A percentile compares a stretch with the other conserved stretches of the same genome.
phyloP scores from a whole-genome alignment of 2,797 vertebrate species.

The Echiichthys vipera region DNA sequence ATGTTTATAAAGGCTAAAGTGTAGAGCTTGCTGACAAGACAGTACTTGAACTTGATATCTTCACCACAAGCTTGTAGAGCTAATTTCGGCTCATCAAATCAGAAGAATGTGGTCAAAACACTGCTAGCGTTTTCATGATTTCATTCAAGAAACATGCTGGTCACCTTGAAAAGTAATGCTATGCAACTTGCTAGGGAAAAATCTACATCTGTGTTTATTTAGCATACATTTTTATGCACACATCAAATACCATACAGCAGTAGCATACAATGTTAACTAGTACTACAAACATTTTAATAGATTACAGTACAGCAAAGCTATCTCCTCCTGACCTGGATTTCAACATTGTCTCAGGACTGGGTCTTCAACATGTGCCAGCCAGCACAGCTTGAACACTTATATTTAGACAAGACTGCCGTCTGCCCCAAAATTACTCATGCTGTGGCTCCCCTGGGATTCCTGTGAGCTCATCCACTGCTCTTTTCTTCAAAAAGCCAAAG shows the following conservation, averaged over 20 bases:
- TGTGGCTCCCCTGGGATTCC: conserved; percentile 73
- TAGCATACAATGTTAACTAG: conserved; percentile 19
- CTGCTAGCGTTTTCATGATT: not conserved
- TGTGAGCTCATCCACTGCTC: conserved; percentile 75
- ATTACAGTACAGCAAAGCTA: conserved; percentile 32
- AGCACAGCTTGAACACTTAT: conserved; percentile 80
- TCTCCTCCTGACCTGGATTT: conserved; percentile 77
- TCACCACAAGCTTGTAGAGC: not conserved
- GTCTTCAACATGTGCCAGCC: conserved; percentile 71
- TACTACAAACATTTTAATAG: conserved; percentile 6
- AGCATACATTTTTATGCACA: not conserved
- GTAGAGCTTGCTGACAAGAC: not conserved
- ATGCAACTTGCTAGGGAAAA: not conserved
- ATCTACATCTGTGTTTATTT: not conserved
- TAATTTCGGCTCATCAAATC: not conserved
- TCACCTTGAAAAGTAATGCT: not conserved
- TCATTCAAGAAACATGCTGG: not conserved
- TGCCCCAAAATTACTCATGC: conserved; percentile 81
- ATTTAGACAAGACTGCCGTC: conserved; percentile 80
- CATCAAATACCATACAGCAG: not conserved
- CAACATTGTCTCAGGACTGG: conserved; percentile 77
- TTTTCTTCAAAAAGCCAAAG: conserved; percentile 76
- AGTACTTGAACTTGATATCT: not conserved
- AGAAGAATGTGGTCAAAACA: not conserved
- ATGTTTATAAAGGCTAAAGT: not conserved